These are phyloP conservation scores for Saguinus midas DNA, from an alignment of 2,113 vertebrate genomes.

Conservation along the genomic window DNA sequence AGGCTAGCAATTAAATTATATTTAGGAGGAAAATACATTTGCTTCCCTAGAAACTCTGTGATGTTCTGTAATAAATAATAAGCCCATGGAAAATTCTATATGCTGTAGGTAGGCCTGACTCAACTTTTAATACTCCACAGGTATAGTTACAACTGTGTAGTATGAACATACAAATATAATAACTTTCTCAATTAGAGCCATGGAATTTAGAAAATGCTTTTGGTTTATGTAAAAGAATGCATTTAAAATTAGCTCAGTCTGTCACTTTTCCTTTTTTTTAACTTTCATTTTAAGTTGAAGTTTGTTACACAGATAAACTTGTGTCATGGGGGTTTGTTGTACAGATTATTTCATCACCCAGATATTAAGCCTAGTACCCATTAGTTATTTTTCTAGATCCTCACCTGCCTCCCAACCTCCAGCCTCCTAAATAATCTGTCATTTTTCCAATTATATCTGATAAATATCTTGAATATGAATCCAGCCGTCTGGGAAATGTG, in stretches of 20 bases:
- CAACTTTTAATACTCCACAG: neutral
- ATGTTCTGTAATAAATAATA: neutral
- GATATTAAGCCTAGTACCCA: too few species aligned
- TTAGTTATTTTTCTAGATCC: too few species aligned
- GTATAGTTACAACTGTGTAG: neutral
- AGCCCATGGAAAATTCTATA: neutral
- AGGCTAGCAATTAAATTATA: neutral
- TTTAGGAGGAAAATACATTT: neutral
- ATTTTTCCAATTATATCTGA: neutral
- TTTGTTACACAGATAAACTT: too few species aligned
- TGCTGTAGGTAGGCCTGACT: neutral
- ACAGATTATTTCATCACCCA: too few species aligned
- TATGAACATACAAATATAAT: neutral
- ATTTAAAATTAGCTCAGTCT: slow-evolving; percentile 42
- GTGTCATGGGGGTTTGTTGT: too few species aligned
- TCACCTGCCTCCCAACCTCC: too few species aligned
- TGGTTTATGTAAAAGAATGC: neutral
- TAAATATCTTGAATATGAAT: slow-evolving; percentile 49
- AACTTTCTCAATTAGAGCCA: neutral
- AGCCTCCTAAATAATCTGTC: neutral
- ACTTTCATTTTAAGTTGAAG: too few species aligned
- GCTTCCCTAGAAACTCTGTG: neutral
- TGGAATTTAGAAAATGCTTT: slow-evolving; percentile 24
- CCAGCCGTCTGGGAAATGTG: neutral
- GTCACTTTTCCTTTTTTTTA: neutral